Conservation (phyloP, 2,888 invertebrate genomes). For the Ceratothoa steindachneri region DNA sequence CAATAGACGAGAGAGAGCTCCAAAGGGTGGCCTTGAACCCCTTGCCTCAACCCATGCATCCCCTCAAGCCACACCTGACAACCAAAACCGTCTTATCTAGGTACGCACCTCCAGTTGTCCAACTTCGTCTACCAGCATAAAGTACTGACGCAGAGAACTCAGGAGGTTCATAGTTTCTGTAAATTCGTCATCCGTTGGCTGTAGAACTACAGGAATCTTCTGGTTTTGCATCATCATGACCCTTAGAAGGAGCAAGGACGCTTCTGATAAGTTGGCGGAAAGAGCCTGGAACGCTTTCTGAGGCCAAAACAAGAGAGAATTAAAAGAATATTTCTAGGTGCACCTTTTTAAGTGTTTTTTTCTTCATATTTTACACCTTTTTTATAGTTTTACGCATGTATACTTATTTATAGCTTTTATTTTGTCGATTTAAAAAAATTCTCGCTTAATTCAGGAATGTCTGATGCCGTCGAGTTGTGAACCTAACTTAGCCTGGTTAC, state of each 20-base stretch:
- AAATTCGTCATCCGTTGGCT: background rate
- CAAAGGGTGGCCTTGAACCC: no score
- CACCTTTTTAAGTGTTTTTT: background rate
- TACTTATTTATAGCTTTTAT: no score
- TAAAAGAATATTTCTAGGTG: background rate
- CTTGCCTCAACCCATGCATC: no score
- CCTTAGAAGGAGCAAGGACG: background rate
- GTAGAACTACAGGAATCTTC: background rate
- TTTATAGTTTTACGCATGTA: no score
- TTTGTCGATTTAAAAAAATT: no score
- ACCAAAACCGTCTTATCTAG: no score
- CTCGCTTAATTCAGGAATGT: no score
- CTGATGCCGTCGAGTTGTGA: no score
- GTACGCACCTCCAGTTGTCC: background rate
- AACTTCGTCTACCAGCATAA: background rate
- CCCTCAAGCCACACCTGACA: no score
- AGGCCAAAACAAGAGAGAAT: background rate
- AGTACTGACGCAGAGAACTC: background rate
- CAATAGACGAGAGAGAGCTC: no score
- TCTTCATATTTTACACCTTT: no score
- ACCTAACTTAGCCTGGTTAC: no score
- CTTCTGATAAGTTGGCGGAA: background rate
- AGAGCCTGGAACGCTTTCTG: background rate
- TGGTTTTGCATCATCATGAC: background rate
- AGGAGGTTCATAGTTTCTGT: background rate